Evolutionary conservation across 2,797 vertebrate genomes (phyloP).

Genomic region (Sebastes trivittatus): DNA sequence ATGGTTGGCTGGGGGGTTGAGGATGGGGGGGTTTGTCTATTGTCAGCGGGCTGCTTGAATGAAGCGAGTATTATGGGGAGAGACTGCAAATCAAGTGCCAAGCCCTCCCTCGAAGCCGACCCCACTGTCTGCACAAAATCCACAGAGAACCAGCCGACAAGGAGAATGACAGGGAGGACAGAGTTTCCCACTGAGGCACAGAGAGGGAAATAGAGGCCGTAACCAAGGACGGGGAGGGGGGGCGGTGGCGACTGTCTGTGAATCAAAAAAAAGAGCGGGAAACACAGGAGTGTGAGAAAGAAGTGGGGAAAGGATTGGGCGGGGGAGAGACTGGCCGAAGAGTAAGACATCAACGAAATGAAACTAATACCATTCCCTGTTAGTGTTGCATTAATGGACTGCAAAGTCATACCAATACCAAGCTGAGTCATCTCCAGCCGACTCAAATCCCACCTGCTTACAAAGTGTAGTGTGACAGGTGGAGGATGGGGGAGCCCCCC

Average conservation of each 20-base stretch:
- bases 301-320: neutral
- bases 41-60: conserved; percentile 60
- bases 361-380: neutral
- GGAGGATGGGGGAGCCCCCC: neutral
- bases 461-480: conserved; percentile 24
- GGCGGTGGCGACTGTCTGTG: conserved; percentile 19
- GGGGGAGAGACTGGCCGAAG: too few relatives aligned
- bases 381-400: neutral
- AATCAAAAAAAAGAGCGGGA: conserved; percentile 67
- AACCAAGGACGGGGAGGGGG: conserved; percentile 33
- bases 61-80: conserved; percentile 57
- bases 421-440: conserved; percentile 49
- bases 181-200: conserved; percentile 61
- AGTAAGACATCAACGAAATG: conserved; percentile 7
- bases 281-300: conserved; percentile 38
- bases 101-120: conserved; percentile 62
- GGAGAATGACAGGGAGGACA: conserved; percentile 63
- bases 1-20: conserved; percentile 51
- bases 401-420: neutral
- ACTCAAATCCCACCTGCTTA: conserved; percentile 43
- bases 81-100: conserved; percentile 73
- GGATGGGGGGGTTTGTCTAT: conserved; percentile 38
- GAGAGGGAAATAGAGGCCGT: conserved; percentile 48
- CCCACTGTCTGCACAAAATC: conserved; percentile 58
- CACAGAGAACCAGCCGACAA: conserved; percentile 54